Evolutionary conservation across 2,888 invertebrate genomes (phyloP), one percentile per base, ranked within the genome.

Genomic region (Synergus itoensis): DNA sequence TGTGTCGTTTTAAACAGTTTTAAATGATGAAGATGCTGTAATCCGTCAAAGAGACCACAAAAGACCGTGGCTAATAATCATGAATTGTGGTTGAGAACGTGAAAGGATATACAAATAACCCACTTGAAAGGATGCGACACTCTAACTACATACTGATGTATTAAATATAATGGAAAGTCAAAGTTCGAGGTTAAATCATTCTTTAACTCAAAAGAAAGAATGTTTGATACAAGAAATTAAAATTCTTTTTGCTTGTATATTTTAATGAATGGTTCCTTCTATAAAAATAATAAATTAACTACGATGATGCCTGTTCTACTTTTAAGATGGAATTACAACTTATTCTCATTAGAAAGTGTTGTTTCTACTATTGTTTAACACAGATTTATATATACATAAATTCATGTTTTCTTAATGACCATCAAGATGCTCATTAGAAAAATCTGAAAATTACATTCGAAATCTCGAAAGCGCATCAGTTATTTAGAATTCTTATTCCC

Each of bases 41-140:
- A 73, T 53, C 11, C 73, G n/a, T 73, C n/a, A 36, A 67, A 45
- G 36, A 73, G 40, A 73, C 73, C 73, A 53, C 53, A 21, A 69
- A 21, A 69, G 69, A 16, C 36, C n/a, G 9, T 73, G 73, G n/a
- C 53, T 53, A 53, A 73, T 40, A 53, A 40, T 57, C 36, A 40
- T 73, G 53, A 36, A 53, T 73, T 73, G 53, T 73, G 53, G 53
- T 73, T 53, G 48, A 48, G 53, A 40, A 73, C 40, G 73, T 73
- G 73, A 53, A 73, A 73, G 53, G 73, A 40, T 40, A 40, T 40
- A 7, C 40, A 73, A 73, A 73, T 53, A 40, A n/a, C 36, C 73
- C 73, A 73, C 73, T 73, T 73, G 36, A 8, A 69, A 69, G 28
- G 18, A 21, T 69, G 69, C 28, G 21, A 14, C 48, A 48, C 16